Evolutionary conservation across 2,888 invertebrate genomes (phyloP), one percentile per base, ranked within the genome.

Genomic region (Troglohyphantes excavatus): DNA sequence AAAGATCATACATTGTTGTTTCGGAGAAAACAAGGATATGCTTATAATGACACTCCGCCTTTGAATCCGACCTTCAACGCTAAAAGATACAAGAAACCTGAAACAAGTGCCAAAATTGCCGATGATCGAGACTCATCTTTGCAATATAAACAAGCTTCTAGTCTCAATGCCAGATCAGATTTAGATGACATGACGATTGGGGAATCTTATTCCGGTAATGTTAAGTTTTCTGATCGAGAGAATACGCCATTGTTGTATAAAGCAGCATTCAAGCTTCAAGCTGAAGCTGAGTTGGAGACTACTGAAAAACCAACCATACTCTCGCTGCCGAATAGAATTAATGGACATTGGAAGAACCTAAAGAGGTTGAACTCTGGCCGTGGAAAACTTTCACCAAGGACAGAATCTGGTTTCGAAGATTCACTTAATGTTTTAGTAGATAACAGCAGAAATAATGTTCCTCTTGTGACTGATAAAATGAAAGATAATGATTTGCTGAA

Each of bases 321-420:
- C 6, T 33, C 17, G n/a, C 46, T 27, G n/a, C 23, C 17, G 17
- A 72, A n/a, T 3, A 43, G 43, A 46, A 17, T 46, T 46, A 7
- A 26, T 2, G n/a, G 21, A 68, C 13, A 27, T 23, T 26, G 9
- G 2, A 27, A 26, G 17, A 26, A 72, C 7, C 26, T 27, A 13
- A 11, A 72, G 21, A 23, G 72, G 19, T 1, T 53, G 17, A 53
- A 53, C 13, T 2, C 53, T n/a, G 53, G 17, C 9, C 19, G 3
- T 2, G 27, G 27, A 0, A 67, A 67, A 67, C 29, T 3, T 53
- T 26, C 72, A 23, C 72, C 72, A 26, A n/a, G 17, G 17, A 26
- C 72, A 21, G 46, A 46, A 0, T 26, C 72, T 72, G 39, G 72
- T 72, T 23, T 72, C 2, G 72, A 72, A 46, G 23, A 46, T 46